phyloP scores from a whole-genome alignment of 2,797 vertebrate species.

The Eutrigla gurnardus region DNA sequence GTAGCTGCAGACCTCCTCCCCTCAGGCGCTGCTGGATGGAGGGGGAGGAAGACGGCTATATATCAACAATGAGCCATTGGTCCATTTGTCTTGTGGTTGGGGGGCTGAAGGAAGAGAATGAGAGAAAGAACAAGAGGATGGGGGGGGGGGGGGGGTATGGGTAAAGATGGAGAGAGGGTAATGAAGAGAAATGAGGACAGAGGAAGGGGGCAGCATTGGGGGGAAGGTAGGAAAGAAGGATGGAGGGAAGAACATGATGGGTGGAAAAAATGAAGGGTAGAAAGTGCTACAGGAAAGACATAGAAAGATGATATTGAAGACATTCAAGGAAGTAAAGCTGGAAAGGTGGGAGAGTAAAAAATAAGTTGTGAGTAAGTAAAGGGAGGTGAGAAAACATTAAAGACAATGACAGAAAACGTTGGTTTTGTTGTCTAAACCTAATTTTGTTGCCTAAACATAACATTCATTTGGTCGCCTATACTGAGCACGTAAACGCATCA shows the following conservation, averaged over 20 bases:
- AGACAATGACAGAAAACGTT: no score
- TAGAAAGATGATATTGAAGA: neutral
- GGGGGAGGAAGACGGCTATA: slow-evolving; percentile 45
- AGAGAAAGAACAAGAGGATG: slow-evolving; percentile 2
- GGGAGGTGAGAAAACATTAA: no score
- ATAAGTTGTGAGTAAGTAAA: neutral
- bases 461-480: no score
- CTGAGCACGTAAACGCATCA: no score
- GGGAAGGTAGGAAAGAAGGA: slow-evolving; percentile 1
- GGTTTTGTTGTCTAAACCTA: no score
- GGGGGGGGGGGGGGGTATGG: neutral
- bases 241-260: slow-evolving; percentile 12
- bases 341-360: neutral
- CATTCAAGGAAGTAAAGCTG: neutral
- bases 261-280: neutral
- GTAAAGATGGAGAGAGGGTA: slow-evolving; percentile 15
- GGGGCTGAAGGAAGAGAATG: slow-evolving; percentile 40
- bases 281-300: no score
- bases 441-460: no score
- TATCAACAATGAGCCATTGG: slow-evolving; percentile 53
- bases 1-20: slow-evolving; percentile 23
- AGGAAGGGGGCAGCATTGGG: neutral
- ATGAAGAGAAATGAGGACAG: slow-evolving; percentile 49
- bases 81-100: slow-evolving; percentile 59
- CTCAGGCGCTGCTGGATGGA: slow-evolving; percentile 40